Percentiles rank a stretch among this genome's conserved stretches.
Evolutionary conservation across 2,888 invertebrate genomes (phyloP).

Genomic region (Frankliniella intonsa): DNA sequence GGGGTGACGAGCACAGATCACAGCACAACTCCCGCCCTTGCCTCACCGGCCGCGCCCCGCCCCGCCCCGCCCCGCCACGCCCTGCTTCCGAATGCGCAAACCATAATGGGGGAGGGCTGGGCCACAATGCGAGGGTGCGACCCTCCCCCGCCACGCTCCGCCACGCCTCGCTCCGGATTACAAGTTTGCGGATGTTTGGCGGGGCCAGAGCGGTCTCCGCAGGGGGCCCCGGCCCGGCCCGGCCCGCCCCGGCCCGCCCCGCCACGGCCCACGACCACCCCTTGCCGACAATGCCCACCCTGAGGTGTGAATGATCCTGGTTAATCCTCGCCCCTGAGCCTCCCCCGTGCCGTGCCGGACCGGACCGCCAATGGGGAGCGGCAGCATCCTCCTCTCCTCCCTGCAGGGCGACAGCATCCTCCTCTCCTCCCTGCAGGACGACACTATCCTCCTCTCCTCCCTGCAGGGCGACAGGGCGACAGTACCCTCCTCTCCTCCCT

Average conservation of each 20-base stretch:
- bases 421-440: neutral
- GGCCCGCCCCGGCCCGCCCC: neutral
- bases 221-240: neutral
- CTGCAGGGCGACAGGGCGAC: neutral
- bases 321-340: neutral
- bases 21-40: too few species aligned
- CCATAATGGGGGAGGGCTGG: too few species aligned
- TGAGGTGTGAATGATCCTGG: neutral
- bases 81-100: too few species aligned
- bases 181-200: constrained; percentile 5
- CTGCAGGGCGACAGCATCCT: neutral
- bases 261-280: neutral
- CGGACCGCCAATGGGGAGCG: too few species aligned
- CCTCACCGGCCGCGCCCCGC: too few species aligned
- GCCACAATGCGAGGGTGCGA: too few species aligned
- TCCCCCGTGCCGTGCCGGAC: too few species aligned
- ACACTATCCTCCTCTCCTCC: neutral
- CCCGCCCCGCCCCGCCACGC: too few species aligned
- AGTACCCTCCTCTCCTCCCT: neutral
- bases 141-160: too few species aligned
- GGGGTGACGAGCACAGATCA: neutral
- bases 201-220: neutral
- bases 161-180: neutral
- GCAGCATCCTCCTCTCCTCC: neutral
- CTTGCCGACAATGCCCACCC: neutral